phyloP scores from a whole-genome alignment of 2,888 invertebrate genomes.

The Leptopterna dolabrata region DNA sequence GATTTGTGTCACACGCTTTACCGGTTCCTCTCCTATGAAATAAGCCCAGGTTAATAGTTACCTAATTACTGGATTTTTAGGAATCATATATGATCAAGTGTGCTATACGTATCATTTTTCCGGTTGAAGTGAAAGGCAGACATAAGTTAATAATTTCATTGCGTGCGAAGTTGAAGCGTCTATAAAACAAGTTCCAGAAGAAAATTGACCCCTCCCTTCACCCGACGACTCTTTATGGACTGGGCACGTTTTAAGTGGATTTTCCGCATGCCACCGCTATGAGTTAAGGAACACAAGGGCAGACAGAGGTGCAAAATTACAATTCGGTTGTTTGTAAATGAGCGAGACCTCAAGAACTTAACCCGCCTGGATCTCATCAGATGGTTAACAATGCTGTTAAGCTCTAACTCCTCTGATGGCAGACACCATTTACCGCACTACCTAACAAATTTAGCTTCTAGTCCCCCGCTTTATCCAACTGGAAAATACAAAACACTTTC shows the following conservation, averaged over 20 bases:
- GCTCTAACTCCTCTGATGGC: not conserved
- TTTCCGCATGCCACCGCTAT: not conserved
- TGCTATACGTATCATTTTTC: no score
- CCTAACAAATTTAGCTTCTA: not conserved
- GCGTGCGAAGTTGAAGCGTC: no score
- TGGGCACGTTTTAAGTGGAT: not conserved
- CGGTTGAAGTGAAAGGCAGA: no score
- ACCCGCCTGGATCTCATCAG: slow-evolving; percentile 3
- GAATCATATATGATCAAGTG: no score
- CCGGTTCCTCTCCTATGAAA: no score
- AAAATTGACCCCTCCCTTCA: no score
- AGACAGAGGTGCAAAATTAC: not conserved
- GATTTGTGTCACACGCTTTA: no score
- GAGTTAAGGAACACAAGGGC: not conserved
- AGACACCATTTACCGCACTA: not conserved
- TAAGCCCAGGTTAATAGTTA: no score
- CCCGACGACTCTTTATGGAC: not conserved
- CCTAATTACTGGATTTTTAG: no score
- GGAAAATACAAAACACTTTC: no score
- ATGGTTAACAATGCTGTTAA: not conserved
- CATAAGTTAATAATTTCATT: no score
- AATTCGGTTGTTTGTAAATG: not conserved
- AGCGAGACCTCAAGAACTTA: not conserved
- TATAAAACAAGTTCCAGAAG: no score
- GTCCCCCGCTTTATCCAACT: not conserved